Evolutionary conservation across 2,888 invertebrate genomes (phyloP), one percentile per base, ranked within the genome.

Genomic region (Eristalis intricaria): DNA sequence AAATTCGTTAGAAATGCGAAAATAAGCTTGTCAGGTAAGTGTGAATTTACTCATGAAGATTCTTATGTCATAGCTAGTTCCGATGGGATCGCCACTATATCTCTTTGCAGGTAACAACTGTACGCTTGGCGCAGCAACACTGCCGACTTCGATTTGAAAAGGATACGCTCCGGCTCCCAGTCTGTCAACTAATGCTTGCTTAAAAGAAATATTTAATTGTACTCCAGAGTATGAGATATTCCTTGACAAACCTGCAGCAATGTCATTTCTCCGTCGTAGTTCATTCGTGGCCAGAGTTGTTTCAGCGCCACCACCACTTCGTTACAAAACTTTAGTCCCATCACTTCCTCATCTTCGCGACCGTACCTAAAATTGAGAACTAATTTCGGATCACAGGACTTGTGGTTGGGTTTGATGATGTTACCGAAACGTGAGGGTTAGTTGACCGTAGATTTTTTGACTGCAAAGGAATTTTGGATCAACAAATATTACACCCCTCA

Each of bases 291-390:
- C 94, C 96, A 97, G 70, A 97, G 94, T 92, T 97, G 97, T 43
- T 96, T 96, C 71, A 98, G 94, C 91, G 97, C 96, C 95, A 98
- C 96, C 91, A 98, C 96, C 63, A 98, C 97, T 93, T 99, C 98
- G 92, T 99, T 99, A 93, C 98, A 97, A 94, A 99, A 99, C 91
- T 98, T 98, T 88, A 99, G 94, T 0, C 99, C 99, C 95, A 99
- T 97, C 43, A 99, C 98, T 93, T 99, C 98, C 92, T 99, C 97
- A 92, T 99, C 98, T 93, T 99, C 98, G 71, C 98, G 94, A 0
- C 98, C 98, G 91, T 99, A 99, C 90, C 95, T 95, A 91, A 23
- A 66, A n/a, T n/a, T 32, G 1, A 15, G 23, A 65, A 64, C 2
- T n/a, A n/a, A 26, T 22, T 1, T 29, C 11, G 11, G 19, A 15